These are phyloP conservation scores for Scaptomyza pallida DNA, from an alignment of 1,140 invertebrate genomes.

Conservation along the genomic window DNA sequence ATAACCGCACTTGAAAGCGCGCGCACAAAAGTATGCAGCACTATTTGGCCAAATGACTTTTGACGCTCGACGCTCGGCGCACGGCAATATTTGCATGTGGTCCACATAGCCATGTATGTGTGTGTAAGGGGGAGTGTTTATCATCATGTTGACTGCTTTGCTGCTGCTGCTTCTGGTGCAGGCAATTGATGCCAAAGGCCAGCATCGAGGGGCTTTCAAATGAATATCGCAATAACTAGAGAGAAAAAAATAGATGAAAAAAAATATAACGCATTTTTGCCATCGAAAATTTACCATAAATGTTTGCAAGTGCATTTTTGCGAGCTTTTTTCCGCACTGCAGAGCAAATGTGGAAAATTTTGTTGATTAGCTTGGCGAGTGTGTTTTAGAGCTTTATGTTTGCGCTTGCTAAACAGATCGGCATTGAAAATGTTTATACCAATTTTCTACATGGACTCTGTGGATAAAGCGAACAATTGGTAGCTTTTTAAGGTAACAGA, in stretches of 20 bases:
- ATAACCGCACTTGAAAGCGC: conserved; percentile 70
- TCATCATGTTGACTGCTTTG: too few species aligned
- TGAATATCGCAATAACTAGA: conserved; percentile 18
- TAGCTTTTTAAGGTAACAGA: not conserved
- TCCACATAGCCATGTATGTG: not conserved
- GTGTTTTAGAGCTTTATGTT: not conserved
- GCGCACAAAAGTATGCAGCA: conserved; percentile 73
- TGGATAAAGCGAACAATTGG: not conserved
- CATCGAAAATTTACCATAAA: conserved; percentile 28
- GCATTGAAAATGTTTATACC: not conserved
- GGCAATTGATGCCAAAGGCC: conserved; percentile 33
- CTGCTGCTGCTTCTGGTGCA: too few species aligned
- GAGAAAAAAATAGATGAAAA: not conserved
- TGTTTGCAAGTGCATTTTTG: conserved; percentile 35
- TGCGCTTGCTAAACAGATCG: not conserved
- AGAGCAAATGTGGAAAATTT: conserved; percentile 16
- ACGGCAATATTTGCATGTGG: conserved; percentile 67
- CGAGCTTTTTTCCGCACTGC: conserved; percentile 23
- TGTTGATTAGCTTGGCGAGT: conserved; percentile 24
- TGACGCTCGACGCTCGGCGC: conserved; percentile 49
- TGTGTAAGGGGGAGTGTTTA: not conserved
- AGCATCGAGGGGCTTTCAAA: conserved; percentile 24
- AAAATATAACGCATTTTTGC: conserved; percentile 5
- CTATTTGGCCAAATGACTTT: conserved; percentile 75
- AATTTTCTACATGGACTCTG: not conserved